Conservation (phyloP, 23 tunicate species). For the Trididemnum clinides region DNA sequence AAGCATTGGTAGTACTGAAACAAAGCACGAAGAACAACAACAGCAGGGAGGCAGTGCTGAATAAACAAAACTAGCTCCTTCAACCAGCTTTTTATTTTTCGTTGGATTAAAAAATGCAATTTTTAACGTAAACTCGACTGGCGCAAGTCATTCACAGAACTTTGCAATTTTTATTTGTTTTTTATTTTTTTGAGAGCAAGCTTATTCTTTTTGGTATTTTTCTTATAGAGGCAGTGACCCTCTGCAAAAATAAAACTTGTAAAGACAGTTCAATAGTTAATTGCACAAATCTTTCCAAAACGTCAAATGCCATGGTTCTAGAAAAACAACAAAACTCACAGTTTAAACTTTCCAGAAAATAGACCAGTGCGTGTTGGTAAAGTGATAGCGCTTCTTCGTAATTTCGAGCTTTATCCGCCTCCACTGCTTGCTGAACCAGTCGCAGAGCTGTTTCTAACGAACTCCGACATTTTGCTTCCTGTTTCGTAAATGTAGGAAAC, state of each 20-base stretch:
- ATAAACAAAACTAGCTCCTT: too few species aligned
- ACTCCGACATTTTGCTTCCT: slow-evolving; percentile 41
- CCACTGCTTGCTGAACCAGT: slow-evolving; percentile 71
- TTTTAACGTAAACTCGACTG: not conserved
- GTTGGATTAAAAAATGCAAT: not conserved
- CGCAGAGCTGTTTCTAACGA: slow-evolving; percentile 74
- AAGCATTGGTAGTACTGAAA: too few species aligned
- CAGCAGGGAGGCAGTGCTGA: too few species aligned
- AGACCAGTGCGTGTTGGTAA: slow-evolving; percentile 75
- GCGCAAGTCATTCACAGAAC: too few species aligned
- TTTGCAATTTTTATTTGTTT: too few species aligned
- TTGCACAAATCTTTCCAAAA: not conserved
- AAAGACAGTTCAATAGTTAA: not conserved
- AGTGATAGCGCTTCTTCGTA: slow-evolving; percentile 70
- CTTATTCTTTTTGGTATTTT: too few species aligned
- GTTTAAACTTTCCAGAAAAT: slow-evolving; percentile 70
- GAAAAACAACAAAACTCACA: slow-evolving; percentile 42
- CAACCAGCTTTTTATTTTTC: too few species aligned
- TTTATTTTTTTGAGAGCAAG: too few species aligned
- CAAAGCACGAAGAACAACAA: too few species aligned
- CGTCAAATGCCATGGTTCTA: too few species aligned
- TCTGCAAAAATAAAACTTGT: not conserved
- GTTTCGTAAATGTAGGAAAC: too few species aligned
- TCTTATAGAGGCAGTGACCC: too few species aligned
- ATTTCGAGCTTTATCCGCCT: slow-evolving; percentile 56